These are phyloP conservation scores for Anser cygnoides DNA, from an alignment of 2,113 vertebrate species.

Conservation along the genomic window DNA sequence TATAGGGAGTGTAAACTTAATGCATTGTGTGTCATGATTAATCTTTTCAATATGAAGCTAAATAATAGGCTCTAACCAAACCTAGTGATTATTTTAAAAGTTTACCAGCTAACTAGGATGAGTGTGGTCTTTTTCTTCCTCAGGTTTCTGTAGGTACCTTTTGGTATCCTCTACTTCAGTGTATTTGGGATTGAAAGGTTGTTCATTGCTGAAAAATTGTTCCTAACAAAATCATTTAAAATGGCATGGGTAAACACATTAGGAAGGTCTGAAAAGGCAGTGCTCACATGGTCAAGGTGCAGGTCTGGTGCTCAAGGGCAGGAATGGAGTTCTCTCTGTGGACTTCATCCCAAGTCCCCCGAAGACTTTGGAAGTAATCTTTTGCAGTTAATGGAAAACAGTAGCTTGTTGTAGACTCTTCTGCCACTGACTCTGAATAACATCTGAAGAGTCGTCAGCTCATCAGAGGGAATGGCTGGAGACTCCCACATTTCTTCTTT, in stretches of 20 bases:
- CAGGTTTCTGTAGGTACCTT: not conserved
- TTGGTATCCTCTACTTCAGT: not conserved
- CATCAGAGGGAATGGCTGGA: not conserved
- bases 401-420: rapidly evolving
- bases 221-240: not conserved
- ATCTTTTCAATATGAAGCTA: constrained; percentile 18
- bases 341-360: not conserved
- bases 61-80: not conserved
- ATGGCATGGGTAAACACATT: not conserved
- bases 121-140: not conserved
- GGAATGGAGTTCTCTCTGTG: not conserved
- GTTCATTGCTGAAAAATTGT: not conserved
- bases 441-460: not conserved
- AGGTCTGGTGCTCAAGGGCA: not conserved
- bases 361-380: not conserved
- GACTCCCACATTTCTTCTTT: not conserved
- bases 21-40: not conserved
- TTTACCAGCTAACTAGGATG: not conserved
- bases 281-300: not conserved
- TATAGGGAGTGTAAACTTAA: not conserved
- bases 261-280: not conserved
- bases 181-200: not conserved
- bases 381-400: not conserved
- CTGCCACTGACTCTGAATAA: not conserved
- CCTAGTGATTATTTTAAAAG: not conserved